These are phyloP conservation scores for Amaurobius ferox DNA, from an alignment of 2,888 invertebrate species.

Conservation along the genomic window DNA sequence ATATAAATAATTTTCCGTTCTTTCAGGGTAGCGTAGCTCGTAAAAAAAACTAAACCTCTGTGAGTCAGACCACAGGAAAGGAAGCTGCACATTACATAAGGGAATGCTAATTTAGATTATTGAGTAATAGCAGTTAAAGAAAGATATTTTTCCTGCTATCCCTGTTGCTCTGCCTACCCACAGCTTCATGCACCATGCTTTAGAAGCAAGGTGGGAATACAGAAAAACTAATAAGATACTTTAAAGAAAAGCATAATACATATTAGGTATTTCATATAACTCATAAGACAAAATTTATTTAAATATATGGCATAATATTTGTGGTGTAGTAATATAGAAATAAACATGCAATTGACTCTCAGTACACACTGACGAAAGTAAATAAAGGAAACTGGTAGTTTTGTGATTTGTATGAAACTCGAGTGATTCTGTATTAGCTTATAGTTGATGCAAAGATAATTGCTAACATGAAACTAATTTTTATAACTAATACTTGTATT, in stretches of 20 bases:
- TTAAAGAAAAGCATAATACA: constrained; percentile 56
- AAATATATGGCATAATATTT: constrained; percentile 42
- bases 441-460: too few relatives aligned
- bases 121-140: constrained; percentile 60
- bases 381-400: too few relatives aligned
- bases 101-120: constrained; percentile 58
- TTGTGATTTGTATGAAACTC: too few relatives aligned
- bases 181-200: constrained; percentile 74
- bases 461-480: too few relatives aligned
- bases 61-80: constrained; percentile 19
- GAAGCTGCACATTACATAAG: constrained; percentile 64
- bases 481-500: too few relatives aligned
- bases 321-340: constrained; percentile 35
- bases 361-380: too few relatives aligned
- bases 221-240: constrained; percentile 55
- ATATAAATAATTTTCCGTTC: too few relatives aligned
- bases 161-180: constrained; percentile 66
- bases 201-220: constrained; percentile 73
- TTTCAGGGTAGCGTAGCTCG: too few relatives aligned
- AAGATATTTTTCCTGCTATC: constrained; percentile 38
- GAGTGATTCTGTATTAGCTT: too few relatives aligned
- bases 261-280: constrained; percentile 27
- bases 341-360: constrained; percentile 35
- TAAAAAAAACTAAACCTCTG: neutral
- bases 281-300: constrained; percentile 44